Evolutionary conservation across 2,888 invertebrate genomes (phyloP).

Genomic region (Spodoptera picta): DNA sequence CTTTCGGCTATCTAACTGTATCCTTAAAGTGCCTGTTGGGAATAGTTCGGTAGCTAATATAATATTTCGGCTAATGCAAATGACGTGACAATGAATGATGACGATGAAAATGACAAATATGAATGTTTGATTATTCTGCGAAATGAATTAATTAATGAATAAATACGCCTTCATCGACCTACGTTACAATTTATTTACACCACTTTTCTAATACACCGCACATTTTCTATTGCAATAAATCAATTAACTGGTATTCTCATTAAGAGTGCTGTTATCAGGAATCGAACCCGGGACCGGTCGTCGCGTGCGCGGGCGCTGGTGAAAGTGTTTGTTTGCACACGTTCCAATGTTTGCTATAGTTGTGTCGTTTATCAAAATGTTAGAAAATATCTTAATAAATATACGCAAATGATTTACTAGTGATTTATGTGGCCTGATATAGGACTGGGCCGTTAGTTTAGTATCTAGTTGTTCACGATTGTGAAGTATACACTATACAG

Average conservation of each 20-base stretch:
- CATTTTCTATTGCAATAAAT: conserved; percentile 74
- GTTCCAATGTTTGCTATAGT: conserved; percentile 49
- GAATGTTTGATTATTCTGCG: too few species aligned
- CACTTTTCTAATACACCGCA: conserved; percentile 44
- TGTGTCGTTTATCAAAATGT: conserved; percentile 56
- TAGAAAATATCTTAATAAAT: conserved; percentile 32
- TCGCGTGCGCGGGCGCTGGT: conserved; percentile 78
- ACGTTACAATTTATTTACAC: conserved; percentile 39
- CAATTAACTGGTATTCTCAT: conserved; percentile 84
- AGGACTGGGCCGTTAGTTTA: too few species aligned
- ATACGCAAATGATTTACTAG: conserved; percentile 13
- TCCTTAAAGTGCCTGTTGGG: too few species aligned
- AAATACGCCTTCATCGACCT: conserved; percentile 7
- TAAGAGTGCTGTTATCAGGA: conserved; percentile 83
- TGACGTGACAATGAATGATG: too few species aligned
- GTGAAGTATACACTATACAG: too few species aligned
- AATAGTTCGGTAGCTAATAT: too few species aligned
- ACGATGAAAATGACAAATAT: too few species aligned
- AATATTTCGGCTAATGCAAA: too few species aligned
- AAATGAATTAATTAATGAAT: neutral
- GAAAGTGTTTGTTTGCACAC: conserved; percentile 81
- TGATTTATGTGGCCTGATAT: neutral
- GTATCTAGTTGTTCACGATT: too few species aligned
- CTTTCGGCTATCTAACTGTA: too few species aligned
- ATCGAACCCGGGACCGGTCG: conserved; percentile 82